Conservation (phyloP, 2,888 invertebrate genomes). For the Anorthoa munda region DNA sequence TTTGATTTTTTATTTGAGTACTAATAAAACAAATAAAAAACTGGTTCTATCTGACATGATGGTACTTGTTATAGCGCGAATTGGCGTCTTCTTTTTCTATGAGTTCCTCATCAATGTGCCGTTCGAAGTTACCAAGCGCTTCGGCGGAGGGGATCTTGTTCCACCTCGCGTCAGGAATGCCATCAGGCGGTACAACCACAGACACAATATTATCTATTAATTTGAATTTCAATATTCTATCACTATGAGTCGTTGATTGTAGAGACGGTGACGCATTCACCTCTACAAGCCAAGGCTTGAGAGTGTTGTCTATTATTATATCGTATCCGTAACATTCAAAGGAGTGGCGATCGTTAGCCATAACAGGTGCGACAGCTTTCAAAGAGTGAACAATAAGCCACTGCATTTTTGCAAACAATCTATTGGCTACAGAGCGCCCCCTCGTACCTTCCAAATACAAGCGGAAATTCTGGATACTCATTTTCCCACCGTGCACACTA, state of each 20-base stretch:
- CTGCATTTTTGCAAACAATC: too few species aligned
- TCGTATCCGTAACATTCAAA: too few species aligned
- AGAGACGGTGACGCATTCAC: slow-evolving; percentile 99
- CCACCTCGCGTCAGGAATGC: slow-evolving; percentile 97
- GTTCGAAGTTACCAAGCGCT: slow-evolving; percentile 95
- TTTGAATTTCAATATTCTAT: slow-evolving; percentile 98
- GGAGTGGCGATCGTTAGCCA: too few species aligned
- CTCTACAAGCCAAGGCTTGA: slow-evolving; percentile 98
- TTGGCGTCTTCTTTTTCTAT: slow-evolving; percentile 92
- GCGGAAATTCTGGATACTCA: too few species aligned
- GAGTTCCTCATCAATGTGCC: slow-evolving; percentile 96
- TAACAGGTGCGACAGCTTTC: too few species aligned
- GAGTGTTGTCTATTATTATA: slow-evolving; percentile 96
- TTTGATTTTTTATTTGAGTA: slow-evolving; percentile 22
- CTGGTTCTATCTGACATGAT: slow-evolving; percentile 66
- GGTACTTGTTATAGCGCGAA: slow-evolving; percentile 75
- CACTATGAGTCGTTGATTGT: slow-evolving; percentile 98
- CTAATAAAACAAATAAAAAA: background rate
- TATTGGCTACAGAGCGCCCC: too few species aligned
- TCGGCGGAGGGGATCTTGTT: slow-evolving; percentile 95
- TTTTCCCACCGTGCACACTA: too few species aligned
- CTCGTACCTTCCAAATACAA: too few species aligned
- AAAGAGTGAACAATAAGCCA: too few species aligned
- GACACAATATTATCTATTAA: slow-evolving; percentile 98
- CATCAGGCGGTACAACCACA: slow-evolving; percentile 96